Evolutionary conservation across 1,140 invertebrate genomes (phyloP), one percentile per base, ranked within the genome.

Genomic region (Bombyx mandarina): DNA sequence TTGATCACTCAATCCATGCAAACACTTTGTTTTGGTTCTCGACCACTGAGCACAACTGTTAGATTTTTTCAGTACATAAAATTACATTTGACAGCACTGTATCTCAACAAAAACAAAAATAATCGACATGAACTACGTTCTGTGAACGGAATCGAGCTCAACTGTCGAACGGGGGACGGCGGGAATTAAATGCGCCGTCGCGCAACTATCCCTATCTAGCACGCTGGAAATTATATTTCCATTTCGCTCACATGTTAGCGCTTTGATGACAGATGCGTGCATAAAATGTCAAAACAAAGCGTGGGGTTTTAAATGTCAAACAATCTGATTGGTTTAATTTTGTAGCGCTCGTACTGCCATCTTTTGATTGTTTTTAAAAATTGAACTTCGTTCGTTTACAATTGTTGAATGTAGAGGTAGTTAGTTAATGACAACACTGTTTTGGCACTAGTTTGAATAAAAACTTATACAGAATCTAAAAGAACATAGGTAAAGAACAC

Each of bases 171-270:
- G 74, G 75, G 73, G 72, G 76, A 77, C 70, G 81, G 82, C 79
- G 83, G 81, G 83, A 86, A 85, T 71, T 73, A 73, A 82, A 66
- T 72, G 81, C 83, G 83, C 83, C 82, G 83, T 73, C 83, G 81
- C 83, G 73, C 71, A 56, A 55, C 50, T 68, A 45, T 81, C 77
- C 66, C 65, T 64, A 50, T 83, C 71, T 56, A 46, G 50, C 71
- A 43, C 52, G 43, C 7, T 0, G 18, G 42, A 58, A 54, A 53
- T 55, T 44, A 47, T 71, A 70, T 70, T 54, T 45, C 8, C 59
- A 7, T 73, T 69, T 72, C 69, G 51, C 61, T 78, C 59, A 54
- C 65, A 66, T 71, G 45, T 56, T 61, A 76, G 77, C 67, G 75
- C 73, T 73, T 70, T 62, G 59, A 68, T 83, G 79, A 77, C 80